Evolutionary conservation across 2,113 vertebrate species (phyloP).

Genomic region (Crotalus helleri): DNA sequence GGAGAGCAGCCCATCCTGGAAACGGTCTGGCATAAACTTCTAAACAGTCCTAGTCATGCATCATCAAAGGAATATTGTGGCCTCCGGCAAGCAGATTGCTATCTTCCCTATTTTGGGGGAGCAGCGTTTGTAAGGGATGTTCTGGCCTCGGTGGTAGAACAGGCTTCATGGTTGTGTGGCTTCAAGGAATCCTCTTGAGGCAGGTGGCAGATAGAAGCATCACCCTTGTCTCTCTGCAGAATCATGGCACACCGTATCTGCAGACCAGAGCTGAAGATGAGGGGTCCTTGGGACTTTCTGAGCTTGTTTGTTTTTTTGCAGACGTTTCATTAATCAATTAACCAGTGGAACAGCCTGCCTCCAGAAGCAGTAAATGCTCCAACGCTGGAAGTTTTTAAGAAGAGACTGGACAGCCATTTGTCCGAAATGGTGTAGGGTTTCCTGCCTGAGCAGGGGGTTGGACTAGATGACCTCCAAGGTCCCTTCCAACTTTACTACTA

Average conservation of each 20-base stretch:
- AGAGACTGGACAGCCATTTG: no score
- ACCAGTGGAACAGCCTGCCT: no score
- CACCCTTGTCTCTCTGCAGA: background rate
- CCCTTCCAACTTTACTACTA: no score
- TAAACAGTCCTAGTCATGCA: background rate
- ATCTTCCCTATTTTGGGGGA: no score
- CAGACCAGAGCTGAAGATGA: background rate
- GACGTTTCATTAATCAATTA: no score
- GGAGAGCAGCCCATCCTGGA: background rate
- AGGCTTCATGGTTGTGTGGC: background rate
- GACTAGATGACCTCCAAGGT: no score
- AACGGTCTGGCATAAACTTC: background rate
- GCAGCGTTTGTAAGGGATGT: background rate
- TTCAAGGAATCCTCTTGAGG: background rate
- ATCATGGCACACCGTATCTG: background rate
- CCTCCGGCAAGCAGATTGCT: background rate
- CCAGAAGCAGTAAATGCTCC: no score
- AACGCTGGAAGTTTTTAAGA: no score
- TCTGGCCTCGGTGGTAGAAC: background rate
- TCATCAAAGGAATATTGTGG: background rate
- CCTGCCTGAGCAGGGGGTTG: no score
- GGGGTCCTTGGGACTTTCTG: no score
- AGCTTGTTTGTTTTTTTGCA: no score
- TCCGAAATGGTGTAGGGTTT: no score
- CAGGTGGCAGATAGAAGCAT: background rate